Evolutionary conservation across 2,888 invertebrate genomes (phyloP), one percentile per base, ranked within the genome.

Genomic region (Zhengitettix transpicula): DNA sequence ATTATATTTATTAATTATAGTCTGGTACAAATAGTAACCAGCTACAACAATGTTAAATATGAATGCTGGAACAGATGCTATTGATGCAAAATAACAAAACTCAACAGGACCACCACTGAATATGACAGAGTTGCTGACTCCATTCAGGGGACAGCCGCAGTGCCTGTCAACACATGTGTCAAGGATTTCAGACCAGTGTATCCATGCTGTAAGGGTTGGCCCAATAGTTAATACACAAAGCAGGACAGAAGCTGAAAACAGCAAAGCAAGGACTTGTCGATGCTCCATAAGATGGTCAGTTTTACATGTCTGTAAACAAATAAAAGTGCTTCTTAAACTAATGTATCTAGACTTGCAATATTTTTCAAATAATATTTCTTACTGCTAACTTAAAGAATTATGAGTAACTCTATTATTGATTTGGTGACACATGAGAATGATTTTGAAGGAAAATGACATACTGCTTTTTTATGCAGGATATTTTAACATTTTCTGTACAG

Each of bases 1-100:
- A 14, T 62, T 69, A 73, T 56, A 67, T 68, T 55, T 73, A 68
- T 60, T 73, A 74, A n/a, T 72, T 72, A 61, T 75, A 28, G 28
- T 28, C 28, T 28, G 28, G 28, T 28, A 28, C 28, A 28, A 28
- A 28, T 28, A 74, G 63, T 71, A 74, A 41, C 66, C 61, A 7
- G 67, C 69, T 44, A 73, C 64, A 15, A 64, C 61, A 1, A 72
- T 55, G 3, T 68, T 68, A 10, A 71, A 44, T 3, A 70, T 14
- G 71, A 11, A 69, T 47, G 5, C 71, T 66, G 2, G 69, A 68
- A 60, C 68, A 71, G 7, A 68, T 11, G 61, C 61, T 51, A 58
- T 55, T 40, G 58, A 58, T 16, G 44, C 58, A 59, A 72, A 75
- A 16, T 71, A 69, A 59, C 75, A 75, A 9, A 72, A n/a, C 47